A percentile compares a stretch with the other conserved stretches of the same genome.
These are phyloP conservation scores for Metridium senile DNA, from an alignment of 92 coral and sea anemone genomes.

Conservation along the genomic window DNA sequence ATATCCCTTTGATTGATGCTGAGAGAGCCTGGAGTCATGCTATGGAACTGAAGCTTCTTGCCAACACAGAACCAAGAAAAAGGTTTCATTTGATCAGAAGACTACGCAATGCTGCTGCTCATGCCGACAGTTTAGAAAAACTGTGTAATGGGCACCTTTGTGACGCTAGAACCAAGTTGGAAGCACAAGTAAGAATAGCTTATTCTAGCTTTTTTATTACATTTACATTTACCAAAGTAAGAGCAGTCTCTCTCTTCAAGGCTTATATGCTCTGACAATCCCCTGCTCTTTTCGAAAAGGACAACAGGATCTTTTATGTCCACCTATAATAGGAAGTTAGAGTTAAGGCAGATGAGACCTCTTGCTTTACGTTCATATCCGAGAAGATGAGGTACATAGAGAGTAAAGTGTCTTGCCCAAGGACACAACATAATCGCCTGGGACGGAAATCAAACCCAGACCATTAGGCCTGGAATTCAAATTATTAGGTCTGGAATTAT, in stretches of 20 bases:
- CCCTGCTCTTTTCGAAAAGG: too few species aligned
- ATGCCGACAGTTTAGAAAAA: slow-evolving; percentile 79
- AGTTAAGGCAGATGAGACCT: too few species aligned
- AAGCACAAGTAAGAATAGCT: slow-evolving; percentile 75
- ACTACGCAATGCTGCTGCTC: slow-evolving; percentile 88
- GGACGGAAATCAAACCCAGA: too few species aligned
- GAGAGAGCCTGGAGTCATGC: slow-evolving; percentile 99
- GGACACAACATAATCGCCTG: too few species aligned
- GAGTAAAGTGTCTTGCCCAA: too few species aligned
- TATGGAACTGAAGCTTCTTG: slow-evolving; percentile 94
- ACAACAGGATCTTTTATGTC: too few species aligned
- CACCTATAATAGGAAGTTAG: background rate
- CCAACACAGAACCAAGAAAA: slow-evolving; percentile 94
- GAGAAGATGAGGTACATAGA: too few species aligned
- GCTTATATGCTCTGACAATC: too few species aligned
- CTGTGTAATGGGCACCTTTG: slow-evolving; percentile 82
- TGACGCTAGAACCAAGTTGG: slow-evolving; percentile 95
- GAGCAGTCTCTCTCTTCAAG: too few species aligned
- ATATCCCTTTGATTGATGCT: slow-evolving; percentile 95
- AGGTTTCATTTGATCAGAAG: slow-evolving; percentile 91
- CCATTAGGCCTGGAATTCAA: too few species aligned
- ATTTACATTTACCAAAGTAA: too few species aligned
- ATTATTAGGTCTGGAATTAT: background rate
- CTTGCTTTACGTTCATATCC: too few species aligned
- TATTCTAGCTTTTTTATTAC: background rate